A percentile compares a stretch with the other conserved stretches of the same genome.
Evolutionary conservation across 1,140 invertebrate species (phyloP).

Genomic region (Arion vulgaris): DNA sequence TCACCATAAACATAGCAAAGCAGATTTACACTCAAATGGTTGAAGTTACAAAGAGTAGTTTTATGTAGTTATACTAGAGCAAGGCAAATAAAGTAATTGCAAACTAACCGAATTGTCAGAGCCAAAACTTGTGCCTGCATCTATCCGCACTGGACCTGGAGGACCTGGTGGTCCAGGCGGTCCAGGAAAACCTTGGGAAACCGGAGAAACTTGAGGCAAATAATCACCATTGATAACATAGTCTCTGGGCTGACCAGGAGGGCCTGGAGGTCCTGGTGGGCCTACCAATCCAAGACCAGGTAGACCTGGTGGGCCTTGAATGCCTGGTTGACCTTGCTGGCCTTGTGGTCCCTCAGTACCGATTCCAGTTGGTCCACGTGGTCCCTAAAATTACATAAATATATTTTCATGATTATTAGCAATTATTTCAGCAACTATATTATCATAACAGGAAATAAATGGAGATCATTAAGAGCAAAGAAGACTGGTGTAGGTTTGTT

Average conservation of each 20-base stretch:
- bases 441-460: too few species aligned
- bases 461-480: too few species aligned
- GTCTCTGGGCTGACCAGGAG: slow-evolving; percentile 40
- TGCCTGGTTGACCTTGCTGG: background rate
- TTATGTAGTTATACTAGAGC: too few species aligned
- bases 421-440: too few species aligned
- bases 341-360: slow-evolving; percentile 23
- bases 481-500: too few species aligned
- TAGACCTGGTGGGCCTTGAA: slow-evolving; percentile 39
- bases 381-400: too few species aligned
- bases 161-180: slow-evolving; percentile 67
- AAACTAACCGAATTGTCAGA: slow-evolving; percentile 2
- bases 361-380: background rate
- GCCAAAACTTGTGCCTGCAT: background rate
- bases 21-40: too few species aligned
- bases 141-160: background rate
- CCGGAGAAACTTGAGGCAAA: too few species aligned
- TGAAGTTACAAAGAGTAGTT: too few species aligned
- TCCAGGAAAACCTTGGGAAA: slow-evolving; percentile 54
- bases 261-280: slow-evolving; percentile 41
- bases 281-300: slow-evolving; percentile 44
- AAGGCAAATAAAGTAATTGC: too few species aligned
- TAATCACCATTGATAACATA: slow-evolving; percentile 50
- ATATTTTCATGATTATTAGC: too few species aligned
- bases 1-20: too few species aligned